Conservation (phyloP, 2,113 vertebrate species). For the Struthidea cinerea region DNA sequence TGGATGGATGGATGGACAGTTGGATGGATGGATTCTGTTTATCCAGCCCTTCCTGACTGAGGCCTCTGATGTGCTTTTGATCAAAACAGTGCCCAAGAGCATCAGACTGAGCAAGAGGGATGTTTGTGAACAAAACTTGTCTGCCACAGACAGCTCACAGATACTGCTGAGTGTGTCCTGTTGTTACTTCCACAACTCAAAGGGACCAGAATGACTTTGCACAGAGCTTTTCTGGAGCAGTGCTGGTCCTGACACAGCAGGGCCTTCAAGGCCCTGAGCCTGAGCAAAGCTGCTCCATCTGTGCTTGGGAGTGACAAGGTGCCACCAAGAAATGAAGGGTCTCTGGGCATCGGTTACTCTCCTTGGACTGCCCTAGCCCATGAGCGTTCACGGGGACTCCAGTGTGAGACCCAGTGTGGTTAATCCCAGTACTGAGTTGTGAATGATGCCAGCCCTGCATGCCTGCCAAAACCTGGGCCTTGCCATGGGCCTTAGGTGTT, state of each 20-base stretch:
- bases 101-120: background rate
- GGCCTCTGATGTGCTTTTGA: background rate
- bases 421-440: background rate
- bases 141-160: background rate
- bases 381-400: background rate
- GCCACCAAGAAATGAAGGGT: fast-evolving
- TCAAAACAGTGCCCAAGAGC: background rate
- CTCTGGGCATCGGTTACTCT: background rate
- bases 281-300: background rate
- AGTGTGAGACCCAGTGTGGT: background rate
- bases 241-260: background rate
- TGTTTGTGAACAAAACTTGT: background rate
- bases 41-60: background rate
- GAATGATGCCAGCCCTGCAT: background rate
- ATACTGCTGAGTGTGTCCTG: background rate
- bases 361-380: background rate
- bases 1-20: background rate
- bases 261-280: background rate
- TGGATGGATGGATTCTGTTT: background rate
- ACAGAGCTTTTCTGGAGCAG: background rate
- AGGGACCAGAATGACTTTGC: background rate
- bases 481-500: fast-evolving
- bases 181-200: background rate
- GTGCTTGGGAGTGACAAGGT: background rate
- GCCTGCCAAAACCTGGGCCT: background rate